phyloP scores from a whole-genome alignment of 2,888 invertebrate species.

The Lottia gigantea region DNA sequence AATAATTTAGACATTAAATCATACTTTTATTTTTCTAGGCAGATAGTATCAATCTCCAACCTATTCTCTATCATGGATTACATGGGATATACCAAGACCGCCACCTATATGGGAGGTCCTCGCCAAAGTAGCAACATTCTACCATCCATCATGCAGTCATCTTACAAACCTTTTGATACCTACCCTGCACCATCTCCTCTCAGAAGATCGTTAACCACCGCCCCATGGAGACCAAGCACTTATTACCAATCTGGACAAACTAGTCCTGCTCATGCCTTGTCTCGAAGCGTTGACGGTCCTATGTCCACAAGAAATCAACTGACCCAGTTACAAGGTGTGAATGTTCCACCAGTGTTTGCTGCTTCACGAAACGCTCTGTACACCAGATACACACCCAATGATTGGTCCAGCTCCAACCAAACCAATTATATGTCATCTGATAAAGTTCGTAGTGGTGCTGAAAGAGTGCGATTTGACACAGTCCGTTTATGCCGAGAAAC shows the following conservation, averaged over 20 bases:
- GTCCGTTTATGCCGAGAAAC: conserved; percentile 67
- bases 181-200: conserved; percentile 64
- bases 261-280: conserved; percentile 54
- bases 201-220: conserved; percentile 63
- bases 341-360: conserved; percentile 66
- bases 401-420: conserved; percentile 87
- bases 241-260: conserved; percentile 63
- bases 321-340: conserved; percentile 62
- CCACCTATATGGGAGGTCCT: conserved; percentile 66
- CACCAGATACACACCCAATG: conserved; percentile 86
- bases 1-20: too few relatives aligned
- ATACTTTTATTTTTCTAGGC: not conserved
- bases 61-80: conserved; percentile 58
- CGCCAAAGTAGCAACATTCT: conserved; percentile 65
- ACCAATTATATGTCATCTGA: conserved; percentile 86
- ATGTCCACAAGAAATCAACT: conserved; percentile 56
- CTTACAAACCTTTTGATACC: conserved; percentile 60
- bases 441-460: conserved; percentile 78
- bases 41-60: not conserved
- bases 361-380: conserved; percentile 73
- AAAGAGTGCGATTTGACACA: conserved; percentile 63
- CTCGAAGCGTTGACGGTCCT: conserved; percentile 59
- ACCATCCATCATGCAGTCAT: conserved; percentile 75
- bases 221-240: conserved; percentile 65
- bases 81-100: conserved; percentile 65